phyloP scores from a whole-genome alignment of 92 coral and sea anemone species.

The Palythoa heliodiscus region DNA sequence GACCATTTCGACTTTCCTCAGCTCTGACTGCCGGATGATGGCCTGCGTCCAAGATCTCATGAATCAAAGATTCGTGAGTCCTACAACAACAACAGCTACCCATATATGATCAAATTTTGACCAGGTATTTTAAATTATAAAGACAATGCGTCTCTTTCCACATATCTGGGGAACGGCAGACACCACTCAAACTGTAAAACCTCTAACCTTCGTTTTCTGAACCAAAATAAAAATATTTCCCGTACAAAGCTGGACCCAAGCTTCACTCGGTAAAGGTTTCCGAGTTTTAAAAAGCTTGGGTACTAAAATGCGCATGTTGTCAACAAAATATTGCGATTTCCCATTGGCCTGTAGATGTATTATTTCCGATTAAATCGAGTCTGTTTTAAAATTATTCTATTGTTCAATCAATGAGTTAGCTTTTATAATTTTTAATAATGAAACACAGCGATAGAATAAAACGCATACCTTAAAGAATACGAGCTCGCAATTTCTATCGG shows the following conservation, averaged over 20 bases:
- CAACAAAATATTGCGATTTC: too few species aligned
- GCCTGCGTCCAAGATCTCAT: constrained; percentile 53
- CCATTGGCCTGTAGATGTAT: too few species aligned
- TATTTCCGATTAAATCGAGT: too few species aligned
- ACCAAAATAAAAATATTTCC: constrained; percentile 2
- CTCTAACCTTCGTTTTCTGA: background rate
- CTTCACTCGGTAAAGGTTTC: constrained; percentile 2
- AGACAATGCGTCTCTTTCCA: constrained; percentile 18
- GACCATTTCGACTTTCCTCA: constrained; percentile 33
- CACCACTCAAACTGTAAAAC: background rate
- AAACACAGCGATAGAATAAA: too few species aligned
- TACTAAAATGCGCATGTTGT: background rate
- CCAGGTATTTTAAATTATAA: background rate
- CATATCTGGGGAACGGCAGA: background rate
- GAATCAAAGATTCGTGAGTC: constrained; percentile 54
- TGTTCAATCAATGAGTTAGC: too few species aligned
- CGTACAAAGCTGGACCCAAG: background rate
- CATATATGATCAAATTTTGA: constrained; percentile 61
- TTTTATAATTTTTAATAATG: too few species aligned
- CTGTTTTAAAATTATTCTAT: too few species aligned
- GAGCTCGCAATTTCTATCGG: too few species aligned
- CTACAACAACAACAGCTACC: constrained; percentile 87
- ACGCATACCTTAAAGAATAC: too few species aligned
- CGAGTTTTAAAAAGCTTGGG: constrained; percentile 23
- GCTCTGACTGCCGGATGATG: constrained; percentile 7